Conservation (phyloP, 2,113 vertebrate genomes). For the Neofelis nebulosa region DNA sequence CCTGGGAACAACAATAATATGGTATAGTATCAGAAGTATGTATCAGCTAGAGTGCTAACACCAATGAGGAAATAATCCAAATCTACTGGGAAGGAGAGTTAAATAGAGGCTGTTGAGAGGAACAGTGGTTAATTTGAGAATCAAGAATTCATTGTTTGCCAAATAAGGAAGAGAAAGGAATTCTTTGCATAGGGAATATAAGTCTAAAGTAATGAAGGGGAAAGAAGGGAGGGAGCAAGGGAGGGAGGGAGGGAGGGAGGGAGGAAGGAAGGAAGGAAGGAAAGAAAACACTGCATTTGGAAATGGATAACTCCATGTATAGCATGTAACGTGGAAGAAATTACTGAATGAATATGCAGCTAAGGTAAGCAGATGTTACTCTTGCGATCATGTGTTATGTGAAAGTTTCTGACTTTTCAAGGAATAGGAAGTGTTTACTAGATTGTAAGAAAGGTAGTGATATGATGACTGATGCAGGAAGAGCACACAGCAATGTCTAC, state of each 20-base stretch:
- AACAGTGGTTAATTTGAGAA: neutral
- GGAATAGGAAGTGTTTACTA: neutral
- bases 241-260: neutral
- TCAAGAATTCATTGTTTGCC: neutral
- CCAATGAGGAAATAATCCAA: neutral
- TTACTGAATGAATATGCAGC: neutral
- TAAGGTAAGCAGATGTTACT: neutral
- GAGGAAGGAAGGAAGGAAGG: neutral
- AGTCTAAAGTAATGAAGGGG: neutral
- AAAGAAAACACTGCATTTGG: neutral
- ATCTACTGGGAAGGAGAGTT: neutral
- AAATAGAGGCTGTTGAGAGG: neutral
- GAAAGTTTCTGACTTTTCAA: neutral
- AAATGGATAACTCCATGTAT: neutral
- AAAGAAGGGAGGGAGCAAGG: neutral
- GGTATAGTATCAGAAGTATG: neutral
- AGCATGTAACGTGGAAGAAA: neutral
- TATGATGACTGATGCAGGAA: neutral
- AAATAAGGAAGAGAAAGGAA: neutral
- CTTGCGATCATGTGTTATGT: accelerated
- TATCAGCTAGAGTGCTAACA: neutral
- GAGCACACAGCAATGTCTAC: neutral
- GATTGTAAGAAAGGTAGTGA: neutral
- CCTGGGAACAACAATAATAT: neutral
- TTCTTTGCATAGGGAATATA: neutral